These are phyloP conservation scores for Hemicrepidius hirtus DNA, from an alignment of 2,888 invertebrate species.

Conservation along the genomic window DNA sequence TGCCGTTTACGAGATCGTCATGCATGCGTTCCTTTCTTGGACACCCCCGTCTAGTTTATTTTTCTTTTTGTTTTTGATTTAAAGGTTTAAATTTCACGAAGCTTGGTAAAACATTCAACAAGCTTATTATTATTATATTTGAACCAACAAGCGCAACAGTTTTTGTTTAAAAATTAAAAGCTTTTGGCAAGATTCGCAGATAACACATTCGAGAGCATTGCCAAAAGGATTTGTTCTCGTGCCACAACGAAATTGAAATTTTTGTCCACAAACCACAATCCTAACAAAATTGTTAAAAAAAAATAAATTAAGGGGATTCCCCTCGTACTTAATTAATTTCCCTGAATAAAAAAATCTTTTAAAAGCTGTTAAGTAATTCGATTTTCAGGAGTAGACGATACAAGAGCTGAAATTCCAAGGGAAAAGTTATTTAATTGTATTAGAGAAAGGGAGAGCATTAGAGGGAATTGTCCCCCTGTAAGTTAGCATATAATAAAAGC, in stretches of 20 bases:
- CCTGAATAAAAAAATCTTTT: too few relatives aligned
- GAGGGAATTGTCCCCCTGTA: conserved; percentile 8
- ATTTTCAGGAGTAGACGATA: background rate
- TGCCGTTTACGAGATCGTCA: too few relatives aligned
- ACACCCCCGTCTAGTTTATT: too few relatives aligned
- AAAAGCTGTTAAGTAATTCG: too few relatives aligned
- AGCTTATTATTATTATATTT: conserved; percentile 45
- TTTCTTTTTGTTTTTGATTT: too few relatives aligned
- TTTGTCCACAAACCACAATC: too few relatives aligned
- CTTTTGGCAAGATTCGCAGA: conserved; percentile 51
- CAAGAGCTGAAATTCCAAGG: background rate
- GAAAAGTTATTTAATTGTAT: background rate
- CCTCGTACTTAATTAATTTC: too few relatives aligned
- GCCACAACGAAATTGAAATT: conserved; percentile 30
- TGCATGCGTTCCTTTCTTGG: too few relatives aligned
- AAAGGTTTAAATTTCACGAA: background rate
- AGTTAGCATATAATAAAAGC: conserved; percentile 27
- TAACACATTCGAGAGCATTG: conserved; percentile 47
- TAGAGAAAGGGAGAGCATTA: background rate
- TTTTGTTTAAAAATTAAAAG: conserved; percentile 51
- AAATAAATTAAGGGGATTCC: too few relatives aligned
- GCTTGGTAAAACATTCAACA: conserved; percentile 45
- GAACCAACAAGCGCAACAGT: conserved; percentile 48
- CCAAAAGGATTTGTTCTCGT: conserved; percentile 45
- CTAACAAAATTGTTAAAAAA: background rate